phyloP scores from a whole-genome alignment of 1,140 invertebrate genomes.

The Phthorimaea operculella region DNA sequence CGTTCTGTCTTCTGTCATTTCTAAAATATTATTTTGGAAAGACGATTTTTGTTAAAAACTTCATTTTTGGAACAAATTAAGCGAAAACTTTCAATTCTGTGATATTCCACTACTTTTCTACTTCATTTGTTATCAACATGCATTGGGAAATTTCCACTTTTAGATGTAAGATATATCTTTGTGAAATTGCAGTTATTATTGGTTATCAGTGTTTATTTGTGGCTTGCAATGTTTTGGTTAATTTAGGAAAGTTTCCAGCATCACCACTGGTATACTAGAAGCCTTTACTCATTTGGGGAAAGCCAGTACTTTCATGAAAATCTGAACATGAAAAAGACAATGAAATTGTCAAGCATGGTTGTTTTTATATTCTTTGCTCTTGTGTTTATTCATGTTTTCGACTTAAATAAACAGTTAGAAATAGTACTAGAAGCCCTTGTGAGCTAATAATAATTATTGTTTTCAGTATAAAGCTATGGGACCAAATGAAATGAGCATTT shows the following conservation, averaged over 20 bases:
- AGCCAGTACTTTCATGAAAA: too few species aligned
- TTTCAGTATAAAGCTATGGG: slow-evolving; percentile 58
- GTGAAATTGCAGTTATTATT: not conserved
- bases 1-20: slow-evolving; percentile 65
- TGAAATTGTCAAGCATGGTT: too few species aligned
- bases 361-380: too few species aligned
- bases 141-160: not conserved
- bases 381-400: slow-evolving; percentile 33
- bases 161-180: not conserved
- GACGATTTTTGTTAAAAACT: slow-evolving; percentile 44
- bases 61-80: slow-evolving; percentile 19
- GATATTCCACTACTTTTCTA: slow-evolving; percentile 13
- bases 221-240: not conserved
- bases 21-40: slow-evolving; percentile 66
- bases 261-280: not conserved
- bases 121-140: not conserved
- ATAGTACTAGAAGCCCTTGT: slow-evolving; percentile 13
- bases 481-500: slow-evolving; percentile 49
- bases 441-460: slow-evolving; percentile 16
- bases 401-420: slow-evolving; percentile 18
- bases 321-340: too few species aligned
- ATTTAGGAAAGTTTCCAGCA: not conserved
- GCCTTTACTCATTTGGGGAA: not conserved
- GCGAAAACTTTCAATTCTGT: slow-evolving; percentile 15
- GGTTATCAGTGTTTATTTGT: slow-evolving; percentile 3